Percentiles rank a stretch among this genome's conserved stretches.
Evolutionary conservation across 2,888 invertebrate species (phyloP).

Genomic region (Microplitis manilae): DNA sequence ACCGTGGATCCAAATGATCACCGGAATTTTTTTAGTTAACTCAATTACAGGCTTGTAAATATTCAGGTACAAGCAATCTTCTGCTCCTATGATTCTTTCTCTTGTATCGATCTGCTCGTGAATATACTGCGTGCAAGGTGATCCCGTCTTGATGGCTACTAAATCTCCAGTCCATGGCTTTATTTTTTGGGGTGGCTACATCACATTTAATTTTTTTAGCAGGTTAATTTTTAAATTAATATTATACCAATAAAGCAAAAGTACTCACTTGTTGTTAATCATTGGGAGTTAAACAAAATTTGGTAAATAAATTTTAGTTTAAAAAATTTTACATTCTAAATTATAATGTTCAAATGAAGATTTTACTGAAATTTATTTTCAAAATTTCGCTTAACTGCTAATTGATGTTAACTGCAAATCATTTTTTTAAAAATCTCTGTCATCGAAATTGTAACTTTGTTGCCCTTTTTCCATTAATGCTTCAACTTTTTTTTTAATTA

Average conservation of each 20-base stretch:
- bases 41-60: conserved; percentile 47
- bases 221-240: not conserved
- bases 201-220: conserved; percentile 2
- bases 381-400: too few species aligned
- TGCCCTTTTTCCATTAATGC: too few species aligned
- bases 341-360: too few species aligned
- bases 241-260: conserved; percentile 1
- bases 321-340: too few species aligned
- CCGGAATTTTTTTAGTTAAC: conserved; percentile 45
- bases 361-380: too few species aligned
- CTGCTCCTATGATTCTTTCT: conserved; percentile 48
- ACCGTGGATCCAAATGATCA: conserved; percentile 54
- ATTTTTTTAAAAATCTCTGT: too few species aligned
- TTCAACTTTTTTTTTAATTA: too few species aligned
- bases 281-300: too few species aligned
- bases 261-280: conserved; percentile 44
- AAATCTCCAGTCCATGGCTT: conserved; percentile 48
- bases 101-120: conserved; percentile 42
- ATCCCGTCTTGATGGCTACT: conserved; percentile 45
- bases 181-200: conserved; percentile 50
- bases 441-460: too few species aligned
- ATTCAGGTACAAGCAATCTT: conserved; percentile 55
- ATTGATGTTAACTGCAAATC: too few species aligned
- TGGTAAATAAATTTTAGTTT: too few species aligned
- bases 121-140: conserved; percentile 49